Evolutionary conservation across 2,797 vertebrate genomes (phyloP).

Genomic region (Dromococcyx pavoninus): DNA sequence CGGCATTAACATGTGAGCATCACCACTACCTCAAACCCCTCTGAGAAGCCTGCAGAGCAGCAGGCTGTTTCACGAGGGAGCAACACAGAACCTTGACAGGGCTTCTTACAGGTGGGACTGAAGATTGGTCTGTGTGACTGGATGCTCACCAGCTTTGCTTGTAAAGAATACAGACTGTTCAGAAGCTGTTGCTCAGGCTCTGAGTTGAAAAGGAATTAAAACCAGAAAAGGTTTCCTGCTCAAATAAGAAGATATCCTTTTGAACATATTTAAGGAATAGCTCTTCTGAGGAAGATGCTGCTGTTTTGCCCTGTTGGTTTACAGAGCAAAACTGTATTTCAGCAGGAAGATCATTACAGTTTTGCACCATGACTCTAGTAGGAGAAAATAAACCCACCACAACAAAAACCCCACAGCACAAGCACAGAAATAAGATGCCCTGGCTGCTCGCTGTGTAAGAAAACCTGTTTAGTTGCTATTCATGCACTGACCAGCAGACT

Average conservation of each 20-base stretch:
- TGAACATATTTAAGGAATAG: neutral
- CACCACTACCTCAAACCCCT: neutral
- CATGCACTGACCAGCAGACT: neutral
- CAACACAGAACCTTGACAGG: neutral
- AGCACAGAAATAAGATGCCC: neutral
- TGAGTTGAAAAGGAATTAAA: neutral
- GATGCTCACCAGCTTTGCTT: neutral
- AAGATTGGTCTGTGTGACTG: neutral
- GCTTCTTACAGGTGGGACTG: neutral
- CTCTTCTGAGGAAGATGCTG: neutral
- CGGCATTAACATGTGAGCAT: neutral
- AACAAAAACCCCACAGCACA: neutral
- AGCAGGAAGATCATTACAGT: conserved; percentile 63
- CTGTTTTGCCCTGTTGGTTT: conserved; percentile 27
- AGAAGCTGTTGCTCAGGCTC: neutral
- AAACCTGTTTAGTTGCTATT: neutral
- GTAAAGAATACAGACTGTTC: neutral
- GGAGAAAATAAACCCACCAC: neutral
- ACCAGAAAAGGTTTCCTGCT: neutral
- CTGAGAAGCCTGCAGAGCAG: neutral
- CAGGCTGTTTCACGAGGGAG: neutral
- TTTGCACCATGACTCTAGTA: neutral
- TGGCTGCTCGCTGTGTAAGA: neutral
- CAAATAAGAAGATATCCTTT: neutral
- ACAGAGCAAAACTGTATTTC: conserved; percentile 3